Base-by-base conservation (phyloP, 2,888 invertebrate genomes). In the Coelogynopora nodosa region DNA sequence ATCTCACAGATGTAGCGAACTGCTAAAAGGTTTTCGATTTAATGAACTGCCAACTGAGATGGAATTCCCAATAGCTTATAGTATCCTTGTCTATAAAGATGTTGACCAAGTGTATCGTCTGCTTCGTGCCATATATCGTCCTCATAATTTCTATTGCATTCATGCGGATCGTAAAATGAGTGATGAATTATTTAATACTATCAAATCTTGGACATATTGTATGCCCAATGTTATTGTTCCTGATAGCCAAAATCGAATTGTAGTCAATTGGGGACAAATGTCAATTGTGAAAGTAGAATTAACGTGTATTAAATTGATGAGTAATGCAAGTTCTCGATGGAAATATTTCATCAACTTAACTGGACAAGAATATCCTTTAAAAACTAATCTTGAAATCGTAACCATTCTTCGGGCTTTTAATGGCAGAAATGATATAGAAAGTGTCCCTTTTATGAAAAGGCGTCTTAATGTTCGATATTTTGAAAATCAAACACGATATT, bases 121-220 rank as follows among this genome's bases (percentile, higher is more conserved):
- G 1, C 88, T 91, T 23, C 88, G 90, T 13, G 88, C 89, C 1
- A 90, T 91, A 30, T 91, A 91, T 87, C 87, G 90, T 2, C 90
- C 90, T 2, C 90, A 91, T 84, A 91, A 91, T 87, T 86, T 89
- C 26, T 91, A 91, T 88, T 91, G 91, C 87, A 89, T 91, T 13
- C 91, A 91, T 84, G 89, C 91, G 0, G 91, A 91, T 86, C 88
- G 86, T n/a, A 90, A 90, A 81, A 86, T 90, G 0, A 29, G 86
- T 0, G 67, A 82, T 1, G 86, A 84, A 0, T 85, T 89, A 0
- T 89, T 88, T 82, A 85, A 88, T 0, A 84, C 89, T 0, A 88
- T 90, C 49, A 87, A 88, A 49, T 87, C 86, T 18, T 88, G 90
- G 0, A 88, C 88, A 0, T 31, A 49, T 1, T 90, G 91, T 86